A percentile compares a stretch with the other conserved stretches of the same genome.
Conservation (phyloP, 2,888 invertebrate genomes). For the Fissipunctia ypsillon region DNA sequence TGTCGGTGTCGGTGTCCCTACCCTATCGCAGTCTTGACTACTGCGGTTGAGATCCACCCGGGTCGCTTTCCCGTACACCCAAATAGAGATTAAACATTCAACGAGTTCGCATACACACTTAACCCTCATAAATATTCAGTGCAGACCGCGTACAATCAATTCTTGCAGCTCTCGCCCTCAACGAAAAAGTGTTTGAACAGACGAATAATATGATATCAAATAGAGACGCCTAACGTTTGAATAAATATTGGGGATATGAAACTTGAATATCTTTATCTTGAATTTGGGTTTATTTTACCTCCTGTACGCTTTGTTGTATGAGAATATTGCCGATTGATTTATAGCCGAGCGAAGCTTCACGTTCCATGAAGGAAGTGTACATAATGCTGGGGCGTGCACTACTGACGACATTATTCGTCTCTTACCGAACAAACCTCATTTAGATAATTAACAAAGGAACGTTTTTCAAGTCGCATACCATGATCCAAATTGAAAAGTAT, state of each 20-base stretch:
- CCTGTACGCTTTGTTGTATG: conserved; percentile 56
- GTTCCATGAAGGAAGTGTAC: conserved; percentile 23
- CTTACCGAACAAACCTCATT: background rate
- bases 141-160: conserved; percentile 88
- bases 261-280: conserved; percentile 71
- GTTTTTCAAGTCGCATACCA: background rate
- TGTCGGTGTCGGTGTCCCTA: conserved; percentile 56
- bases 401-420: background rate
- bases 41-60: conserved; percentile 67
- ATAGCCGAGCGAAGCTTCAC: conserved; percentile 34
- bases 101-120: conserved; percentile 89
- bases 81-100: conserved; percentile 90
- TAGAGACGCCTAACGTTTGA: conserved; percentile 81
- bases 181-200: conserved; percentile 87
- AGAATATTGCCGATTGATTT: conserved; percentile 63
- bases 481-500: conserved; percentile 13
- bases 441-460: background rate
- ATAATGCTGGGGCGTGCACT: conserved; percentile 6
- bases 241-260: conserved; percentile 81
- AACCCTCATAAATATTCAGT: conserved; percentile 90
- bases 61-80: conserved; percentile 74
- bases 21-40: conserved; percentile 62
- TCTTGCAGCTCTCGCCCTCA: conserved; percentile 80
- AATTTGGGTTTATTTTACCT: conserved; percentile 65
- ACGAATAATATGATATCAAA: conserved; percentile 86